Conservation (phyloP, 30 jellyfish, hydroid and myxozoan genomes). For the Chrysaora quinquecirrha region DNA sequence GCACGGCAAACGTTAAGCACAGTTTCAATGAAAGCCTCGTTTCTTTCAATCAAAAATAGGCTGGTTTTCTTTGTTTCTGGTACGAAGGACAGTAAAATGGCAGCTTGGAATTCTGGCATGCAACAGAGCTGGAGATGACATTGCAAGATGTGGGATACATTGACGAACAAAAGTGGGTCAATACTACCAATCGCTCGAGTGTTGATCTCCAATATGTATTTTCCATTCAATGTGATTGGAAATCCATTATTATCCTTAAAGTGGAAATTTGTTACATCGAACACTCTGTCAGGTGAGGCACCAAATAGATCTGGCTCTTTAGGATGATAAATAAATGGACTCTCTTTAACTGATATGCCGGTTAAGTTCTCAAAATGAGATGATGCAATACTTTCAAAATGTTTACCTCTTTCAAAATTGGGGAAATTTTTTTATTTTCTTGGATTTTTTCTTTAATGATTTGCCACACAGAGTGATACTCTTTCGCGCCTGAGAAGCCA, state of each 20-base stretch:
- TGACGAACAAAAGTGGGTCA: neutral
- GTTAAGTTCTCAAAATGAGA: neutral
- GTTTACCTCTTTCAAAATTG: constrained; percentile 11
- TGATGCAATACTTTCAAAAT: constrained; percentile 10
- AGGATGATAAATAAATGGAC: constrained; percentile 10
- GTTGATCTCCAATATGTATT: constrained; percentile 9
- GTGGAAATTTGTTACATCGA: constrained; percentile 1
- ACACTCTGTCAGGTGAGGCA: constrained; percentile 24
- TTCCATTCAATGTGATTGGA: constrained; percentile 2
- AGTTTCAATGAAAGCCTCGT: constrained; percentile 18
- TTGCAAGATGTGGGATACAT: constrained; percentile 12
- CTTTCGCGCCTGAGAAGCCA: constrained; percentile 3
- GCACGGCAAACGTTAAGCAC: constrained; percentile 26
- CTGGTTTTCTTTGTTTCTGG: constrained; percentile 23
- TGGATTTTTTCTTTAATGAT: neutral
- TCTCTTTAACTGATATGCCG: neutral
- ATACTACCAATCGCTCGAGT: constrained; percentile 8
- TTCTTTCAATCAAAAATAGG: neutral
- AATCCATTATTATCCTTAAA: neutral
- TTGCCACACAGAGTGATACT: neutral
- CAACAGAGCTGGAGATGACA: constrained; percentile 14
- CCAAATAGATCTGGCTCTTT: constrained; percentile 8
- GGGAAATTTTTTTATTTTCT: constrained; percentile 1
- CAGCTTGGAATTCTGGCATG: constrained; percentile 2
- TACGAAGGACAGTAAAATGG: constrained; percentile 1